These are phyloP conservation scores for Pseudomugil tenellus DNA, from an alignment of 2,797 vertebrate species.

Conservation along the genomic window DNA sequence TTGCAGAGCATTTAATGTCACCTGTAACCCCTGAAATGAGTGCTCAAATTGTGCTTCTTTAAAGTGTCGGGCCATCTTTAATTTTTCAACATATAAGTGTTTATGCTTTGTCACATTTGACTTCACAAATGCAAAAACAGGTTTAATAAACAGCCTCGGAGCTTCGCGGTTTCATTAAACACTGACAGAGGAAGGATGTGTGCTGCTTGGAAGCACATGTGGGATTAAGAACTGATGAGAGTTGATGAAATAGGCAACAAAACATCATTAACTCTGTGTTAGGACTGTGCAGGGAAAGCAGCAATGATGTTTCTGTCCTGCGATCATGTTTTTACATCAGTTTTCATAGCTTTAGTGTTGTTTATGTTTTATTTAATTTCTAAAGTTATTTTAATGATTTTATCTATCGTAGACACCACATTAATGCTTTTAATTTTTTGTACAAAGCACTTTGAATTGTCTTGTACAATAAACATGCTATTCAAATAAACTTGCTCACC, in stretches of 20 bases:
- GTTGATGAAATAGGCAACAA: neutral
- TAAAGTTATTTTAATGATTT: too few relatives aligned
- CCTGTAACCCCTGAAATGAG: too few relatives aligned
- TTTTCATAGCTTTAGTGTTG: too few relatives aligned
- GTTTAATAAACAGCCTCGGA: neutral
- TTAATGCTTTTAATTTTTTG: too few relatives aligned
- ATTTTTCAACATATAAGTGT: neutral
- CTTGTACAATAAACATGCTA: too few relatives aligned
- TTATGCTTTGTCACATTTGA: neutral
- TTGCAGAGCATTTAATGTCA: neutral
- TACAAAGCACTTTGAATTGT: too few relatives aligned
- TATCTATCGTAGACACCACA: too few relatives aligned
- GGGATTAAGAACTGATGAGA: neutral
- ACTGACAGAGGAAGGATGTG: neutral
- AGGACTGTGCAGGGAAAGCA: too few relatives aligned
- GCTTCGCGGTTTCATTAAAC: neutral
- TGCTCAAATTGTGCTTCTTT: neutral
- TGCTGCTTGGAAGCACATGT: neutral
- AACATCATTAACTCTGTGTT: neutral
- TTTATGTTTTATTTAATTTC: too few relatives aligned
- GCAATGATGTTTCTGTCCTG: too few relatives aligned
- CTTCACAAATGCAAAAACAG: neutral
- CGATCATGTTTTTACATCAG: too few relatives aligned
- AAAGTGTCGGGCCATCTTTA: neutral
- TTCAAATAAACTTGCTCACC: too few relatives aligned